These are phyloP conservation scores for Julus scanicus DNA, from an alignment of 2,888 invertebrate species.

Conservation along the genomic window DNA sequence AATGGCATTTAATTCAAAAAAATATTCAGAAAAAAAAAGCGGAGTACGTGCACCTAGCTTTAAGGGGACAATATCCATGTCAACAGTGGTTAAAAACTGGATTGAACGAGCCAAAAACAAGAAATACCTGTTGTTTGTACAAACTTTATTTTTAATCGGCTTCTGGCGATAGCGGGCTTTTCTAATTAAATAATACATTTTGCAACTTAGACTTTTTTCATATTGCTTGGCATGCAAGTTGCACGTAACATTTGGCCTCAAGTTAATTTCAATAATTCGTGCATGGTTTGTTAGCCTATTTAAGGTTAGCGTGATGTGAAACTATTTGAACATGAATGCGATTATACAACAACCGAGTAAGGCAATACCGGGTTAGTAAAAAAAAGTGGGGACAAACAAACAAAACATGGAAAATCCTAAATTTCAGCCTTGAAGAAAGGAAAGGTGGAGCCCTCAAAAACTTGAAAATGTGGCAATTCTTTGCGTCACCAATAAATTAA, in stretches of 20 bases:
- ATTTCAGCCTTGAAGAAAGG: neutral
- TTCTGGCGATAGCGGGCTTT: neutral
- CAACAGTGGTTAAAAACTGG: slow-evolving; percentile 21
- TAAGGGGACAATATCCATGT: slow-evolving; percentile 36
- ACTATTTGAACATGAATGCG: neutral
- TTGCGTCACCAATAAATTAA: neutral
- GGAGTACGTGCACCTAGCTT: slow-evolving; percentile 9
- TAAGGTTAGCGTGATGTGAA: neutral
- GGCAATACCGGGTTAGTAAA: neutral
- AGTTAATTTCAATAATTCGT: slow-evolving; percentile 29
- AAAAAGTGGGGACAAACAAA: neutral
- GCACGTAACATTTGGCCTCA: slow-evolving; percentile 18
- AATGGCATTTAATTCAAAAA: neutral
- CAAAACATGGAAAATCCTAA: slow-evolving; percentile 5
- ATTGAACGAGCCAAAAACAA: neutral
- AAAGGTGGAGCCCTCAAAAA: neutral
- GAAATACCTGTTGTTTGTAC: neutral
- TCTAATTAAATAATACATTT: slow-evolving; percentile 21
- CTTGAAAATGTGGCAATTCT: neutral
- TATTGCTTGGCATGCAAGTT: neutral
- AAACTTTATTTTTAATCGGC: slow-evolving; percentile 1
- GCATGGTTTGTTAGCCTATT: neutral
- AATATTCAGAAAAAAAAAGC: slow-evolving; percentile 28
- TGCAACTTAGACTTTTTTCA: neutral
- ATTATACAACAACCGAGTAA: slow-evolving; percentile 23